Conservation (phyloP, 2,113 vertebrate genomes). For the Menidia beryllina region DNA sequence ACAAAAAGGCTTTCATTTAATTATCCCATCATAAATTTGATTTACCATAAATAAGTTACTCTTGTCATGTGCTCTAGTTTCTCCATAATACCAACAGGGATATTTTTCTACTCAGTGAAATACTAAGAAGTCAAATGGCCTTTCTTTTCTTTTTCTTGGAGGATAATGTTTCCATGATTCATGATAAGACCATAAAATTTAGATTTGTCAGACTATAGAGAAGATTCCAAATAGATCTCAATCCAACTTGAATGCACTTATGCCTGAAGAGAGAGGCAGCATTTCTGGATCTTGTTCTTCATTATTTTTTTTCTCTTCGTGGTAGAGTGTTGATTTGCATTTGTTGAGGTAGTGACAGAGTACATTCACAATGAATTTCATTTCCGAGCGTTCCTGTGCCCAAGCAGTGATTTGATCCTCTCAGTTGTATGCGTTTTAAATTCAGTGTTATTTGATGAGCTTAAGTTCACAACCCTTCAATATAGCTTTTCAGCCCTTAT, state of each 20-base stretch:
- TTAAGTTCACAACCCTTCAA: background rate
- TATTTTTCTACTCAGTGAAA: too few species aligned
- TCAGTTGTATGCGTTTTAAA: too few species aligned
- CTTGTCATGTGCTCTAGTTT: background rate
- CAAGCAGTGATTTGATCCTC: too few species aligned
- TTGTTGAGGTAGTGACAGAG: background rate
- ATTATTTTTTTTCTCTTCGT: background rate
- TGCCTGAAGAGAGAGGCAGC: background rate
- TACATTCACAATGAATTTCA: too few species aligned
- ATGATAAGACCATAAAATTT: background rate
- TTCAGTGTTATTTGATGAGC: background rate
- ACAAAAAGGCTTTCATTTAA: too few species aligned
- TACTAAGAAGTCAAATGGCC: too few species aligned
- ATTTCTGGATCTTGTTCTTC: background rate
- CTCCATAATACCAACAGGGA: background rate
- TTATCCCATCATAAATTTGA: too few species aligned
- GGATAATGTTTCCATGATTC: background rate
- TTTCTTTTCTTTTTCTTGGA: too few species aligned
- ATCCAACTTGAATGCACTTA: background rate
- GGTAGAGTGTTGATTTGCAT: too few species aligned
- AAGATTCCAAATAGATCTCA: background rate
- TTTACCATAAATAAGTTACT: too few species aligned
- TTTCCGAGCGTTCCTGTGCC: too few species aligned
- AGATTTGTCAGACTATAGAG: background rate
- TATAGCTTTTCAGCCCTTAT: background rate